phyloP scores from a whole-genome alignment of 2,888 invertebrate genomes.

The Matsumyia berberina region DNA sequence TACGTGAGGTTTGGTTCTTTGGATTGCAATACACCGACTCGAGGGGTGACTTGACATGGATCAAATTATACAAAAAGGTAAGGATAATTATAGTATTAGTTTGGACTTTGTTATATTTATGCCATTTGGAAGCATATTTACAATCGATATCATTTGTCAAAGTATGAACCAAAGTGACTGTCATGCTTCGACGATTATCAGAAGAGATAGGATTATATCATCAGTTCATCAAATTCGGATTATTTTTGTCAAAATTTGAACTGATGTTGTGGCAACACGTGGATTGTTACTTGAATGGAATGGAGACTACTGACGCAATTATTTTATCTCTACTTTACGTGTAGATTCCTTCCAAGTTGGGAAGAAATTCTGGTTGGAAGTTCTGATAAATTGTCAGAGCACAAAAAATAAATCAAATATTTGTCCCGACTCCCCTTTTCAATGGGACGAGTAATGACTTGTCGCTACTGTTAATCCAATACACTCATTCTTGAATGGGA shows the following conservation, averaged over 20 bases:
- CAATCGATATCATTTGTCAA: neutral
- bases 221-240: neutral
- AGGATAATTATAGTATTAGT: conserved; percentile 79
- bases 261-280: too few relatives aligned
- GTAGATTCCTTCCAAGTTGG: neutral
- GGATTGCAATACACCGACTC: conserved; percentile 99
- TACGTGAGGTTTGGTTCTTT: conserved; percentile 99
- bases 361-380: too few relatives aligned
- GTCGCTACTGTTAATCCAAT: neutral
- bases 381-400: conserved; percentile 5
- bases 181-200: neutral
- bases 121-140: conserved; percentile 1
- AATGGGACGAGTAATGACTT: neutral
- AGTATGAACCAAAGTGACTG: neutral
- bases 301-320: too few relatives aligned
- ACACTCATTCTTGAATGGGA: neutral
- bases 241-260: neutral
- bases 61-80: conserved; percentile 99
- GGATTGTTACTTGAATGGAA: too few relatives aligned
- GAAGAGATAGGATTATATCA: neutral
- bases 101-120: neutral
- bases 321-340: too few relatives aligned
- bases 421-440: neutral
- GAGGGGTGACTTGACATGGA: conserved; percentile 99
- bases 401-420: neutral